Evolutionary conservation across 2,888 invertebrate genomes (phyloP), one percentile per base, ranked within the genome.

Genomic region (Drosophila sordidula): DNA sequence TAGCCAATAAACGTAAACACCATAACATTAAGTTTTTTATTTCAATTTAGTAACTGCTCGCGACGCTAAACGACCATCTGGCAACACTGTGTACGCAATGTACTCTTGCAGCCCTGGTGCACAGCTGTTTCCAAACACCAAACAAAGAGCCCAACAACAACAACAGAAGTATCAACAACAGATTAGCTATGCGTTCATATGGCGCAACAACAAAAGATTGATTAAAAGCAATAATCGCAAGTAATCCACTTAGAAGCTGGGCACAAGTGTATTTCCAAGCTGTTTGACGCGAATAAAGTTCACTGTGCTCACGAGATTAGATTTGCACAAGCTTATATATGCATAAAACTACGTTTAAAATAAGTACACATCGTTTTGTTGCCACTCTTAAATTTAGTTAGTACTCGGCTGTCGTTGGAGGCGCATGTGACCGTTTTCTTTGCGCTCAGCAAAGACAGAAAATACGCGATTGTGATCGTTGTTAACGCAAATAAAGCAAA

Each of bases 321-420:
- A 71, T 75, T 78, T 52, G 49, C 38, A 18, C 22, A 41, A 42
- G 32, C 22, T 39, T 41, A 25, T 14, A 36, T 38, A 39, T 47
- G 49, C 57, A 45, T 44, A 75, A 70, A 70, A 42, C 70, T 22
- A n/a, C 49, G 58, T 42, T 56, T 51, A 49, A 34, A 45, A 50
- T 39, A 61, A 62, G 51, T 41, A 49, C 49, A 42, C 42, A 45
- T 51, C 46, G 56, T 56, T 56, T 52, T 39, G 45, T 47, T 51
- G 45, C 36, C 12, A 47, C 18, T n/a, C 57, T 44, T 11, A 39
- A 22, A 46, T 69, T 89, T 70, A 84, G 89, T 84, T 70, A 81
- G 85, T 76, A 63, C 59, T 44, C 65, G 70, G 16, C 54, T 67
- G 50, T 70, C 58, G 66, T 49, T 16, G 52, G 54, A 68, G 67